Base-by-base conservation (phyloP, 2,888 invertebrate genomes). In the Pseudolycoriella hygida region DNA sequence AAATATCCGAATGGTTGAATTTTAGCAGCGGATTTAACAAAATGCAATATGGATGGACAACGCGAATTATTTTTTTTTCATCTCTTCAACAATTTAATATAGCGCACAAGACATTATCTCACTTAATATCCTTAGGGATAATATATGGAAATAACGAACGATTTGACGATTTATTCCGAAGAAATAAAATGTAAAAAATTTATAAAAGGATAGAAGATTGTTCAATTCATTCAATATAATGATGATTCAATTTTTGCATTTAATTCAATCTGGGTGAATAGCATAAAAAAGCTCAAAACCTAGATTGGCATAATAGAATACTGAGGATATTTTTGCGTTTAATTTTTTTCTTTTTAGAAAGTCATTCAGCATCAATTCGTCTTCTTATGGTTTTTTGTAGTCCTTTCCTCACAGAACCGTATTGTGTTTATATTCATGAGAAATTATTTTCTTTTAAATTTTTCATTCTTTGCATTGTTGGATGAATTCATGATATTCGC, bases 181-280 rank as follows among this genome's bases (percentile, higher is more conserved):
- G 25, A 25, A 25, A 25, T 25, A 8, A 25, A 6, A 6, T 8
- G 25, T 25, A 25, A 25, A 25, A 6, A 25, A 25, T 34, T 14
- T 12, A 34, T 12, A 34, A 14, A 34, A 34, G 34, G 12, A 34
- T 34, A 34, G n/a, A 40, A 18, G 40, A 40, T 40, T 40, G 40
- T 40, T 40, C 40, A 40, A 40, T 40, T 40, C 40, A 40, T 40
- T 40, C 40, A 19, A 40, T 40, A 40, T 40, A 40, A 40, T 40
- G 40, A 40, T 40, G 40, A 17, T 40, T 40, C 40, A 40, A 40
- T 40, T 40, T 37, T 40, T 40, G 40, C 40, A 40, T 40, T 40
- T 40, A 40, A 40, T 40, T 40, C 40, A 40, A 40, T 40, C 40
- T 40, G 40, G n/a, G 40, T 40, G 40, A 40, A 18, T 40, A 40